Percentiles rank a stretch among this genome's conserved stretches.
Evolutionary conservation across 2,888 invertebrate species (phyloP).

Genomic region (Ditula angustiorana): DNA sequence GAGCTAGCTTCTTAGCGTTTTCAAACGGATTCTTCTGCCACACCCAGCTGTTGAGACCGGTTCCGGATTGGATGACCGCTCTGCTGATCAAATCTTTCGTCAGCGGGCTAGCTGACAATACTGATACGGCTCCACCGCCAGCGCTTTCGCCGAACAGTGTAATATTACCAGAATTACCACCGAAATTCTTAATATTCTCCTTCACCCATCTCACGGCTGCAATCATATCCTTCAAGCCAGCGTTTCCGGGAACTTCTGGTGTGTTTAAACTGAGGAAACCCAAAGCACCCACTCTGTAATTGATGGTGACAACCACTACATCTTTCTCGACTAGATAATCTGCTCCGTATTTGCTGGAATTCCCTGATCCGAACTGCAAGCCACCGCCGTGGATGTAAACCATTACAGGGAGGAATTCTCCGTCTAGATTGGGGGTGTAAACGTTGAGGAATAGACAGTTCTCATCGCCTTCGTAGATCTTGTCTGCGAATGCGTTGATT

Average conservation of each 20-base stretch:
- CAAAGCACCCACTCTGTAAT: constrained; percentile 81
- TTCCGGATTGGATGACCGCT: constrained; percentile 75
- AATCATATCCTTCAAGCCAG: constrained; percentile 75
- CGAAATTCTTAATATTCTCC: constrained; percentile 72
- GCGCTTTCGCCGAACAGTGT: constrained; percentile 76
- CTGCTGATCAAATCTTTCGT: constrained; percentile 68
- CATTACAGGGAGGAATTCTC: constrained; percentile 83
- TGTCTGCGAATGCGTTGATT: constrained; percentile 69
- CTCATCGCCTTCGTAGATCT: constrained; percentile 83
- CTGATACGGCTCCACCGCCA: constrained; percentile 62
- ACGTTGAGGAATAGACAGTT: constrained; percentile 90
- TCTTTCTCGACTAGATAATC: constrained; percentile 85
- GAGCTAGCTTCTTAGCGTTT: constrained; percentile 64
- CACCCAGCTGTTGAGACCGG: constrained; percentile 55
- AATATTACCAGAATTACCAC: constrained; percentile 73
- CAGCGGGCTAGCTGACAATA: constrained; percentile 70
- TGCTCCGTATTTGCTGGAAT: constrained; percentile 74
- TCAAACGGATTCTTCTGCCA: constrained; percentile 67
- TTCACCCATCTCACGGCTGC: constrained; percentile 75
- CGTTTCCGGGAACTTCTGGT: constrained; percentile 78
- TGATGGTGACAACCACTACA: constrained; percentile 83
- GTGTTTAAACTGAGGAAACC: constrained; percentile 76
- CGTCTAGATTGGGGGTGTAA: constrained; percentile 86
- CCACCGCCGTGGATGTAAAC: constrained; percentile 85
- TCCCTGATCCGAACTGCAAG: constrained; percentile 81